These are phyloP conservation scores for Setophaga coronata DNA, from an alignment of 2,113 vertebrate genomes.

Conservation along the genomic window DNA sequence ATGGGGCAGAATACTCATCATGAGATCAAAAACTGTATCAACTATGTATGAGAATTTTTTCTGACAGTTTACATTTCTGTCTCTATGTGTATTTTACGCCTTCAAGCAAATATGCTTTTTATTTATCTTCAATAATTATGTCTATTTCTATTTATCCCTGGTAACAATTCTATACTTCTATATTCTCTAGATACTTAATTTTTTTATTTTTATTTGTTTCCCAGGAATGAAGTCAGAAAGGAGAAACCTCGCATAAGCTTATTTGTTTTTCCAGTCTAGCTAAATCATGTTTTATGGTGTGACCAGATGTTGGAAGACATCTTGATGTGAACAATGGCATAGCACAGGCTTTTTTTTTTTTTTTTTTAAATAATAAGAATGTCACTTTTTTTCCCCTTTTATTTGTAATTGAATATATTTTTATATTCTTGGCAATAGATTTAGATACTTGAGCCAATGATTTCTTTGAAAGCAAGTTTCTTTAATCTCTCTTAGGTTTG, in stretches of 20 bases:
- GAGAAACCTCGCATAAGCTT: not conserved
- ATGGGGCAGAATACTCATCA: not conserved
- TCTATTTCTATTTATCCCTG: not conserved
- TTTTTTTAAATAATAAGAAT: not conserved
- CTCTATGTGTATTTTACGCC: not conserved
- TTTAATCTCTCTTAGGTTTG: not conserved
- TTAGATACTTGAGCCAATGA: not conserved
- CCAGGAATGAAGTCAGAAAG: not conserved
- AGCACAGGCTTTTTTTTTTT: not conserved
- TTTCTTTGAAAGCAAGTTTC: not conserved
- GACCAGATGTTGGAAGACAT: not conserved
- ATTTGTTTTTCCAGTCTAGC: not conserved
- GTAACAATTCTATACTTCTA: not conserved
- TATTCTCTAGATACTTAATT: not conserved
- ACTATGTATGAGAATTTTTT: not conserved
- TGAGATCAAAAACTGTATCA: not conserved
- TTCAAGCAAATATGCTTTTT: not conserved
- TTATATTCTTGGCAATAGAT: not conserved
- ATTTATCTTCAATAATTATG: not conserved
- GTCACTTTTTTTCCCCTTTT: fast-evolving
- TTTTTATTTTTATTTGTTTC: not conserved
- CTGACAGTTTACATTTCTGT: not conserved
- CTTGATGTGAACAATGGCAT: not conserved
- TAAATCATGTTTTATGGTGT: not conserved
- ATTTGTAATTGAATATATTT: not conserved